These are phyloP conservation scores for Drosophila monieri DNA, from an alignment of 2,888 invertebrate genomes.

Conservation along the genomic window DNA sequence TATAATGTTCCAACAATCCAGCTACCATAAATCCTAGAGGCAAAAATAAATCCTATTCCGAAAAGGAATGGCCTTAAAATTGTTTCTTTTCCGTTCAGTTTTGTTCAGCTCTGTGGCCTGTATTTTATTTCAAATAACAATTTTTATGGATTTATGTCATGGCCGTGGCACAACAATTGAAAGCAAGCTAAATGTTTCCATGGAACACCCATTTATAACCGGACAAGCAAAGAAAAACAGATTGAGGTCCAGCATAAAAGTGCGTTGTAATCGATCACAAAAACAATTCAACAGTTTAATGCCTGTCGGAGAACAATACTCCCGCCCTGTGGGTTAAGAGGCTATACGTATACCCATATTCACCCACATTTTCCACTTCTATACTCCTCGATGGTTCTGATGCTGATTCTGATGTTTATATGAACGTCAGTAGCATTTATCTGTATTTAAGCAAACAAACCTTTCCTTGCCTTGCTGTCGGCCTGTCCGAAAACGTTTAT, in stretches of 20 bases:
- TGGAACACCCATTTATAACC: constrained; percentile 61
- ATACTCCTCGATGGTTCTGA: not conserved
- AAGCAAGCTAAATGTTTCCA: constrained; percentile 46
- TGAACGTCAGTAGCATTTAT: constrained; percentile 73
- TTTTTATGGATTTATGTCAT: constrained; percentile 60
- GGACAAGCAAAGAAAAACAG: constrained; percentile 44
- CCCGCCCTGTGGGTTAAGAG: not conserved
- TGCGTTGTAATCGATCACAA: constrained; percentile 57
- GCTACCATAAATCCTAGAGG: not conserved
- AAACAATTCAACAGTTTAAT: constrained; percentile 60
- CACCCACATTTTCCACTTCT: not conserved
- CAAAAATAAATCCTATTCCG: not conserved
- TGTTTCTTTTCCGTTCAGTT: constrained; percentile 4
- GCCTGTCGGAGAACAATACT: constrained; percentile 32
- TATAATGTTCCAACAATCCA: not conserved
- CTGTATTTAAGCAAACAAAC: constrained; percentile 73
- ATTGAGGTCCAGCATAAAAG: constrained; percentile 60
- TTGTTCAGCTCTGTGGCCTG: constrained; percentile 11
- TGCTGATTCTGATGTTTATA: constrained; percentile 24
- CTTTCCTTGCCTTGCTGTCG: constrained; percentile 40
- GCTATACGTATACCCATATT: not conserved
- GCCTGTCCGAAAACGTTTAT: constrained; percentile 57
- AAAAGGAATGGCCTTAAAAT: constrained; percentile 22
- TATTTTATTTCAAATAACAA: constrained; percentile 40
- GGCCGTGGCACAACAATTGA: constrained; percentile 58